Evolutionary conservation across 2,113 vertebrate species (phyloP).

Genomic region (Megatriorchis doriae): DNA sequence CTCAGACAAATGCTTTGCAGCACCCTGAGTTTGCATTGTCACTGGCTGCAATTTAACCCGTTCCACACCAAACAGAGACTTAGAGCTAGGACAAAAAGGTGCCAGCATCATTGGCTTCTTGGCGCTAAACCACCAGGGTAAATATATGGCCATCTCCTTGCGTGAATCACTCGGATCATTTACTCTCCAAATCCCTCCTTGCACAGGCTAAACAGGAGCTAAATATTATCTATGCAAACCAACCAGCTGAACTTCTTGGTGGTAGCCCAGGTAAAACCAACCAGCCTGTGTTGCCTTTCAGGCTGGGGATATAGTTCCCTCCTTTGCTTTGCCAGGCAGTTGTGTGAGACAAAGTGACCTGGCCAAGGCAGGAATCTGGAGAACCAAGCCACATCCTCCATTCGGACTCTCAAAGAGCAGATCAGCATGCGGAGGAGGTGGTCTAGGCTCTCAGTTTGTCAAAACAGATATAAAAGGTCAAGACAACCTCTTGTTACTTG

Average conservation of each 20-base stretch:
- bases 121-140: neutral
- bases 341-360: accelerated
- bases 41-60: neutral
- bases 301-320: neutral
- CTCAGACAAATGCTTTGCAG: neutral
- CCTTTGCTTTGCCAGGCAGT: neutral
- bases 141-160: neutral
- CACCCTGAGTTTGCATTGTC: neutral
- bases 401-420: neutral
- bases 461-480: constrained; percentile 13
- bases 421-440: neutral
- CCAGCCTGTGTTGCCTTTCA: neutral
- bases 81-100: neutral
- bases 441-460: neutral
- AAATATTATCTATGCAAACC: neutral
- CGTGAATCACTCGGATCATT: neutral
- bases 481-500: neutral
- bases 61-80: neutral
- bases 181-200: neutral
- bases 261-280: neutral
- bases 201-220: neutral
- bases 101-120: neutral
- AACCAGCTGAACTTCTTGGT: neutral
- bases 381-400: neutral
- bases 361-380: neutral